Base-by-base conservation (phyloP, 2,113 vertebrate genomes). In the Pipra filicauda region DNA sequence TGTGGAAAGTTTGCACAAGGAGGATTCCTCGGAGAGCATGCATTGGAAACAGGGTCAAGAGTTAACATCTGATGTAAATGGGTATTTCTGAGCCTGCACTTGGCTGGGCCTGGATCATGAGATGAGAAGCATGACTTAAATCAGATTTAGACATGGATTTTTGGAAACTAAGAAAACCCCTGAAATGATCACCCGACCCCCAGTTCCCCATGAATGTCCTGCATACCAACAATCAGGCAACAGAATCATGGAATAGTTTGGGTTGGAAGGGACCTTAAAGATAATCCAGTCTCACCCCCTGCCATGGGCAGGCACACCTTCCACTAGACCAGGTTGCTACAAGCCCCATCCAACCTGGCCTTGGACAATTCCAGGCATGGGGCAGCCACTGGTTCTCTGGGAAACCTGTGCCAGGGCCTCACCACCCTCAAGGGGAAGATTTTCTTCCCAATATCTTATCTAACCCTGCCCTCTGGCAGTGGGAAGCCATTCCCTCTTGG, bases 81-180 rank as follows among this genome's bases (percentile, higher is more conserved):
- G 88, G 73, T 90, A 92, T 39, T 94, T 52, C 73, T 67, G 95
- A 95, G 93, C 80, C 91, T 72, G 93, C 24, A 15, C 49, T 55
- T 73, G 88, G 86, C 90, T 61, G 71, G 28, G 72, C 41, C 48
- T 66, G 37, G 54, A 51, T 48, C 88, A 66, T 0, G 19, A 73
- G 82, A 12, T 35, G 22, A 48, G 44, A 77, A 35, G 3, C 0
- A 3, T 5, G 72, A 71, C 69, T 52, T 48, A 55, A 43, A 69
- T 6, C 76, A 57, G 44, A 48, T 64, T 67, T 17, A 41, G 74
- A 75, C 3, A 15, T 30, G 13, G 64, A 46, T 6, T 85, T 89
- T 2, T 76, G 28, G 76, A 41, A 74, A 51, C 23, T 1, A 80
- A 71, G 51, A 49, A 80, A 57, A 44, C n/a, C 59, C 3, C 35